Evolutionary conservation across 2,888 invertebrate species (phyloP).

Genomic region (Pegoplata infirma): DNA sequence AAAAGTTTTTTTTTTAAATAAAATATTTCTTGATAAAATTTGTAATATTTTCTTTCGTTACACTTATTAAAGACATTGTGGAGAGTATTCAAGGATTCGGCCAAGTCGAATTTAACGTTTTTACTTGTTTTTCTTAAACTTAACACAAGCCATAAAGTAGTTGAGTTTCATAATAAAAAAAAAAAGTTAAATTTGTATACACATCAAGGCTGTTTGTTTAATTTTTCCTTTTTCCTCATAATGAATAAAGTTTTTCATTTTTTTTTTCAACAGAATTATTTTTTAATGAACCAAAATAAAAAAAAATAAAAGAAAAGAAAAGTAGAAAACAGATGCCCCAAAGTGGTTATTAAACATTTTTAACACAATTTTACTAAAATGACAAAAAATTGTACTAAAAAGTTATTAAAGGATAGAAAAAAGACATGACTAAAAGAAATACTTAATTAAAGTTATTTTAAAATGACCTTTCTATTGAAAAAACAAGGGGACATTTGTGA

Average conservation of each 20-base stretch:
- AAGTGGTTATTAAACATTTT: background rate
- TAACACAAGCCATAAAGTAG: too few species aligned
- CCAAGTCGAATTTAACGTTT: too few species aligned
- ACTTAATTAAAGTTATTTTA: background rate
- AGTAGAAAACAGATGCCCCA: background rate
- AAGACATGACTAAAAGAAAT: background rate
- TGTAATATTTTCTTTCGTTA: too few species aligned
- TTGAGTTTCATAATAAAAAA: too few species aligned
- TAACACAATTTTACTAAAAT: background rate
- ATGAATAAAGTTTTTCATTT: constrained; percentile 7
- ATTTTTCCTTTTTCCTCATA: constrained; percentile 6
- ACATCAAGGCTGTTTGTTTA: constrained; percentile 13
- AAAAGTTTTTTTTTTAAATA: too few species aligned
- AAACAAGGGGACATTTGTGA: too few species aligned
- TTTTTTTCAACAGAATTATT: background rate
- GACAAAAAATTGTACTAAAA: background rate
- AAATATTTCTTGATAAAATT: too few species aligned
- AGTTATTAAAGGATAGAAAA: background rate
- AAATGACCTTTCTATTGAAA: background rate
- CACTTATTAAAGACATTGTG: too few species aligned
- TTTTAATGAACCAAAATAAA: background rate
- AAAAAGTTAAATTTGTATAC: too few species aligned
- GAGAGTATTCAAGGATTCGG: too few species aligned
- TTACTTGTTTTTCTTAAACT: too few species aligned
- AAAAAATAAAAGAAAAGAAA: background rate